Evolutionary conservation across 2,113 vertebrate species (phyloP).

Genomic region (Rhea pennata): DNA sequence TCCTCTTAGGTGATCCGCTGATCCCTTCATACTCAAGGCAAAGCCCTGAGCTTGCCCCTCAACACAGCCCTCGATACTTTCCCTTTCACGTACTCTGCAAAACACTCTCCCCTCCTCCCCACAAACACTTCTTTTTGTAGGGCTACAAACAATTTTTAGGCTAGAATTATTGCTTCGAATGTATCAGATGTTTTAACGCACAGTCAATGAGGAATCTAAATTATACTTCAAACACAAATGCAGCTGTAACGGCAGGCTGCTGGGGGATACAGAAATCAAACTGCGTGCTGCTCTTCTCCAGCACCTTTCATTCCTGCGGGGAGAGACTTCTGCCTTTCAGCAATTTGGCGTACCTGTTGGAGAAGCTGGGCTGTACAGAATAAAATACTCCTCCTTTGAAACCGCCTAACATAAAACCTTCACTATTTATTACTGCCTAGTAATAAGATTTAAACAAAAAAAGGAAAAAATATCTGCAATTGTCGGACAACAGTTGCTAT

Average conservation of each 20-base stretch:
- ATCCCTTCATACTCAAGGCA: not conserved
- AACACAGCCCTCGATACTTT: rapidly evolving
- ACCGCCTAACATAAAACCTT: no score
- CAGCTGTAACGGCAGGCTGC: not conserved
- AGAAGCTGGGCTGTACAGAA: not conserved
- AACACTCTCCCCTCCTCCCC: not conserved
- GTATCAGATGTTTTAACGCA: rapidly evolving
- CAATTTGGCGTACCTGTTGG: not conserved
- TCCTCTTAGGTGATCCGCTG: not conserved
- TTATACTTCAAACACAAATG: not conserved
- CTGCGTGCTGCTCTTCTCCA: not conserved
- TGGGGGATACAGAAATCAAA: not conserved
- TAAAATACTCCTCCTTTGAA: not conserved
- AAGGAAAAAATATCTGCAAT: not conserved
- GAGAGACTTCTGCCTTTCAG: not conserved
- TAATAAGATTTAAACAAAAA: not conserved
- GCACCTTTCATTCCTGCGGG: not conserved
- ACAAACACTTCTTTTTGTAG: not conserved
- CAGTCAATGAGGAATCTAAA: not conserved
- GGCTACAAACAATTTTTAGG: not conserved
- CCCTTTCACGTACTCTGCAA: rapidly evolving
- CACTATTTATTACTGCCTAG: not conserved
- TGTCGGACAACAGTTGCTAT: not conserved
- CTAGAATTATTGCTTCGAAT: not conserved
- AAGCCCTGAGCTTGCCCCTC: not conserved